Evolutionary conservation across 2,888 invertebrate species (phyloP), one percentile per base, ranked within the genome.

Genomic region (Meloe dianella): DNA sequence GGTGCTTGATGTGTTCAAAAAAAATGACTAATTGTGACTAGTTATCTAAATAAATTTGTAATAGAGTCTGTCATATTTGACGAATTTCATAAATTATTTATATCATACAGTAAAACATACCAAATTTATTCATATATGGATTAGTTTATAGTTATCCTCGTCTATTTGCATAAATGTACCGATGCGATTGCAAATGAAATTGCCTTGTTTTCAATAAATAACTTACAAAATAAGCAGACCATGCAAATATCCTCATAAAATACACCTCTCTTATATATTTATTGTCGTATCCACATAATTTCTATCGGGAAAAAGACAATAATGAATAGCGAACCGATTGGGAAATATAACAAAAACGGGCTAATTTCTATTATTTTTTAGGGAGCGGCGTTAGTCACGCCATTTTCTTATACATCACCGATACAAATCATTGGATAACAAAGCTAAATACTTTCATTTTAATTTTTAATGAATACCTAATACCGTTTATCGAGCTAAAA

Each of bases 181-280:
- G 41, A 41, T 41, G 41, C n/a, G 24, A 51, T 51, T 51, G 51
- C 51, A 51, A 51, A 51, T 51, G 51, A 51, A 51, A 51, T 51
- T 51, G 10, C 51, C 51, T 51, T 22, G 51, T 51, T 51, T 51
- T 24, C 51, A 51, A 51, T 51, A 51, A 51, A 51, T 51, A 20
- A 51, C 51, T 51, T 51, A 51, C 24, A 51, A 51, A 22, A 51
- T 51, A 51, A 51, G 51, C 51, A 51, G 22, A 51, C 22, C 51
- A 51, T 51, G 22, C 51, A 51, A 51, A 51, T 51, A 12, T 24
- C 22, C 22, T 0, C 51, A 51, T 51, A 51, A 51, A 51, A 51
- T 51, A 51, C 22, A 51, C 12, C 22, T 51, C 51, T 51, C 2
- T 12, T 51, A 51, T 51, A 47, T 12, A 24, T 51, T 51, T 51